Conservation (phyloP, 2,113 vertebrate species). For the Megaceryle maxima region DNA sequence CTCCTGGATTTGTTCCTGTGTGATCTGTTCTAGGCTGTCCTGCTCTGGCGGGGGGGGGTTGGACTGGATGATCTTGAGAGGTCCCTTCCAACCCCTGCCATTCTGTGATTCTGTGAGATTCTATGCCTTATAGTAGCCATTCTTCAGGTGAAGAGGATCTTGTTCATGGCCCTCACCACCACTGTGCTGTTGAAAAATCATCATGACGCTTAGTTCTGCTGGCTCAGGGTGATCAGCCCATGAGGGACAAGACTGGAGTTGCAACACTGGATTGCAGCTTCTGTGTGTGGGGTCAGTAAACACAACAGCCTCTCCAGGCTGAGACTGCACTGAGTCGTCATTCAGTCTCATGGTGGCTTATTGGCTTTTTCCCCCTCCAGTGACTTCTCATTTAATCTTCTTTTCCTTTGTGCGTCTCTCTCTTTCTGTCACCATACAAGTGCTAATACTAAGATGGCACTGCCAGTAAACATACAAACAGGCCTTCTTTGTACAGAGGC, state of each 20-base stretch:
- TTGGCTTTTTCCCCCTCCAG: background rate
- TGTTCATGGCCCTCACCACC: background rate
- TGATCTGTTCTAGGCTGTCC: too few species aligned
- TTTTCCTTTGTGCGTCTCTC: background rate
- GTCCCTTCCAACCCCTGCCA: too few species aligned
- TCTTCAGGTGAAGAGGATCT: background rate
- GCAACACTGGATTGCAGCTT: rapidly evolving
- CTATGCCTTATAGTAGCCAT: background rate
- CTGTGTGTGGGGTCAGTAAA: background rate
- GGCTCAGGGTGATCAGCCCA: background rate
- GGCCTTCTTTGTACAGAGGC: background rate
- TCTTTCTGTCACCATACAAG: background rate
- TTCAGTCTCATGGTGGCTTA: background rate
- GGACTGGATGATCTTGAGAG: too few species aligned
- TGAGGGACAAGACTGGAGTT: background rate
- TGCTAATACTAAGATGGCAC: background rate
- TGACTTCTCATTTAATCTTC: background rate
- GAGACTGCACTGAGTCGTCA: background rate
- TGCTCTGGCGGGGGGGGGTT: too few species aligned
- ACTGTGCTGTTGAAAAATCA: background rate
- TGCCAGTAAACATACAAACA: background rate
- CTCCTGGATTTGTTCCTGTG: too few species aligned
- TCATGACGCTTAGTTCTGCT: rapidly evolving
- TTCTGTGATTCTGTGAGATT: too few species aligned
- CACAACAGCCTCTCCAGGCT: background rate